phyloP scores from a whole-genome alignment of 2,888 invertebrate genomes.

The Hypena proboscidalis region DNA sequence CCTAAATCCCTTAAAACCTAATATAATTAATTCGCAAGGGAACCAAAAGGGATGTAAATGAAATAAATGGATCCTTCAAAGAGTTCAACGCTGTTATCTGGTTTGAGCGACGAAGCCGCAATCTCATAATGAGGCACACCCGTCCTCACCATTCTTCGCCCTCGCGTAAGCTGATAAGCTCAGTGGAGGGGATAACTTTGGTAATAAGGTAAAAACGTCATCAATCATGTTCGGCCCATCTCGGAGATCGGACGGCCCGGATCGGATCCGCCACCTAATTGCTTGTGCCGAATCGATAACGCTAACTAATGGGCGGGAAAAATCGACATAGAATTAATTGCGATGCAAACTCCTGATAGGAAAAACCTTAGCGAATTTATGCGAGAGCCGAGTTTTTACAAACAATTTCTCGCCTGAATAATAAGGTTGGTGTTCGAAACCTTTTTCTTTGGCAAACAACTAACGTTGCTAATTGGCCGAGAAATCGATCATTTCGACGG shows the following conservation, averaged over 20 bases:
- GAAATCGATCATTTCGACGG: slow-evolving; percentile 28
- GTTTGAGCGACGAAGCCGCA: slow-evolving; percentile 59
- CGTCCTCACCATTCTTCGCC: slow-evolving; percentile 46
- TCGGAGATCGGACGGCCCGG: slow-evolving; percentile 47
- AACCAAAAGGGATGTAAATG: slow-evolving; percentile 41
- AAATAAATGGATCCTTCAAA: slow-evolving; percentile 46
- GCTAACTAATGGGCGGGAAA: slow-evolving; percentile 66
- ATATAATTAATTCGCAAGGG: slow-evolving; percentile 40
- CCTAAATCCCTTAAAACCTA: slow-evolving; percentile 30
- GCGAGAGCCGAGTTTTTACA: slow-evolving; percentile 43
- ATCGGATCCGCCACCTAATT: slow-evolving; percentile 68
- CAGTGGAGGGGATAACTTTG: slow-evolving; percentile 36
- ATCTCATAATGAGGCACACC: slow-evolving; percentile 63
- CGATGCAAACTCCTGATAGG: slow-evolving; percentile 49
- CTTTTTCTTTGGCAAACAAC: slow-evolving; percentile 35
- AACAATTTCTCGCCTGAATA: slow-evolving; percentile 35
- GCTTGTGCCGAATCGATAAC: slow-evolving; percentile 68
- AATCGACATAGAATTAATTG: slow-evolving; percentile 67
- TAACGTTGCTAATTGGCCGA: slow-evolving; percentile 27
- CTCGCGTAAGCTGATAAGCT: slow-evolving; percentile 52
- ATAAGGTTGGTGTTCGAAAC: slow-evolving; percentile 21
- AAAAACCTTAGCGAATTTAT: slow-evolving; percentile 43
- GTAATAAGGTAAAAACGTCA: slow-evolving; percentile 64
- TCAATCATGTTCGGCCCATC: slow-evolving; percentile 71
- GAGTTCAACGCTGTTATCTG: slow-evolving; percentile 61